Evolutionary conservation across 1,140 invertebrate species (phyloP).

Genomic region (Aphaenogaster ashmeadi): DNA sequence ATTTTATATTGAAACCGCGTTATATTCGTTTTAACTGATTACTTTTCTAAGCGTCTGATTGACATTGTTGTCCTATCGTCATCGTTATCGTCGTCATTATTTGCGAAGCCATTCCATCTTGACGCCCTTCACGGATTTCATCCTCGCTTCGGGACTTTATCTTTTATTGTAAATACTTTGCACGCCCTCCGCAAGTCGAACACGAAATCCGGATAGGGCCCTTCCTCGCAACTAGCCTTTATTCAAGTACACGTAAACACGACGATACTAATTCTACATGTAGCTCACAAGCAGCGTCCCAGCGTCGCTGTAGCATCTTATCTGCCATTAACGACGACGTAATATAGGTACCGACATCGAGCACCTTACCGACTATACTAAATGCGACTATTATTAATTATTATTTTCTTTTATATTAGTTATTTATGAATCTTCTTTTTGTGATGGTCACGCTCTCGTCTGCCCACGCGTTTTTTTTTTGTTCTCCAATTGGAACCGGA

Average conservation of each 20-base stretch:
- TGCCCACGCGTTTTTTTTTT: slow-evolving; percentile 59
- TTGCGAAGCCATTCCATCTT: slow-evolving; percentile 76
- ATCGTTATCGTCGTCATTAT: slow-evolving; percentile 65
- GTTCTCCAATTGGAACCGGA: slow-evolving; percentile 3
- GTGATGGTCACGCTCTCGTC: slow-evolving; percentile 82
- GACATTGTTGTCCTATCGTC: slow-evolving; percentile 54
- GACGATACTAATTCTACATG: slow-evolving; percentile 41
- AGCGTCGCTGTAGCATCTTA: slow-evolving; percentile 50
- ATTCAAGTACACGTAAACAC: slow-evolving; percentile 12
- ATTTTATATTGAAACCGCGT: slow-evolving; percentile 30
- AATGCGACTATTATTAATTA: slow-evolving; percentile 59
- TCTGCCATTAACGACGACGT: slow-evolving; percentile 66
- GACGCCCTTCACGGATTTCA: slow-evolving; percentile 61
- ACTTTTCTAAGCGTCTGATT: slow-evolving; percentile 1
- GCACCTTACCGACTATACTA: slow-evolving; percentile 70
- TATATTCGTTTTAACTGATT: neutral
- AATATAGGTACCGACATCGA: slow-evolving; percentile 71
- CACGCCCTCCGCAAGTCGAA: slow-evolving; percentile 69
- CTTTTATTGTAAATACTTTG: slow-evolving; percentile 82
- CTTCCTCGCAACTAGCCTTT: slow-evolving; percentile 61
- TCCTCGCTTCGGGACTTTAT: slow-evolving; percentile 25
- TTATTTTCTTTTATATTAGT: slow-evolving; percentile 83
- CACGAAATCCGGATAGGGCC: slow-evolving; percentile 16
- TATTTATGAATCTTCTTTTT: slow-evolving; percentile 82
- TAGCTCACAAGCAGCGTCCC: neutral